Percentiles rank a stretch among this genome's conserved stretches.
phyloP scores from a whole-genome alignment of 2,888 invertebrate species.

The Steinernema hermaphroditum region DNA sequence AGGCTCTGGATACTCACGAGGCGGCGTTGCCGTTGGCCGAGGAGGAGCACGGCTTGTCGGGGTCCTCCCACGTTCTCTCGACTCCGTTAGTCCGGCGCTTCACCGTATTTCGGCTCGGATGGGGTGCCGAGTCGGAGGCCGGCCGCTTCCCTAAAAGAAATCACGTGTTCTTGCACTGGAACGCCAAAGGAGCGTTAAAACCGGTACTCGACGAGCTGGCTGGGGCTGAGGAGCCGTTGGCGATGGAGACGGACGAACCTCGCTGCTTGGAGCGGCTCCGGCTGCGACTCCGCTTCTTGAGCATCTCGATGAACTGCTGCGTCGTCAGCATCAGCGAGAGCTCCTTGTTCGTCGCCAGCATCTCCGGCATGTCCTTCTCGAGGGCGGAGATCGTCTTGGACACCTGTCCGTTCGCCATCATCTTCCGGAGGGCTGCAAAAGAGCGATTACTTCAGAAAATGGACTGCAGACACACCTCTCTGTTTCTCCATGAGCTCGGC shows the following conservation, averaged over 20 bases:
- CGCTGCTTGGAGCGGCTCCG: conserved; percentile 16
- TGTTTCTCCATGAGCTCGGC: neutral
- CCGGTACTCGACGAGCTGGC: conserved; percentile 27
- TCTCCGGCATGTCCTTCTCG: conserved; percentile 85
- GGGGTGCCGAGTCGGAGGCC: neutral
- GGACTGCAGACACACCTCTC: neutral
- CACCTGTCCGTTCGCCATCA: conserved; percentile 88
- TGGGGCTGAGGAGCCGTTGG: conserved; percentile 8
- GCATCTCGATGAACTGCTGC: conserved; percentile 98
- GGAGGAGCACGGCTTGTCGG: neutral
- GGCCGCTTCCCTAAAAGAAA: conserved; percentile 11
- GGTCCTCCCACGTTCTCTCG: neutral
- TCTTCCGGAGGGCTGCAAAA: conserved; percentile 81
- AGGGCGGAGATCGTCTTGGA: conserved; percentile 92
- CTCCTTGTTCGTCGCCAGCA: conserved; percentile 75
- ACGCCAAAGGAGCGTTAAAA: conserved; percentile 5
- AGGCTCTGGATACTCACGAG: neutral
- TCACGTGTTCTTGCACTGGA: neutral
- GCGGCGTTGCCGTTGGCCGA: conserved; percentile 1
- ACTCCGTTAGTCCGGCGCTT: conserved; percentile 6
- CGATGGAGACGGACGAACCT: neutral
- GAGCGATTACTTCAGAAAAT: neutral
- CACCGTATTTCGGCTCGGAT: neutral
- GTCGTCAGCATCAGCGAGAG: conserved; percentile 84
- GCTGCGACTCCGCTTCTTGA: conserved; percentile 67